Evolutionary conservation across 1,140 invertebrate species (phyloP), one percentile per base, ranked within the genome.

Genomic region (Goniozus legneri): DNA sequence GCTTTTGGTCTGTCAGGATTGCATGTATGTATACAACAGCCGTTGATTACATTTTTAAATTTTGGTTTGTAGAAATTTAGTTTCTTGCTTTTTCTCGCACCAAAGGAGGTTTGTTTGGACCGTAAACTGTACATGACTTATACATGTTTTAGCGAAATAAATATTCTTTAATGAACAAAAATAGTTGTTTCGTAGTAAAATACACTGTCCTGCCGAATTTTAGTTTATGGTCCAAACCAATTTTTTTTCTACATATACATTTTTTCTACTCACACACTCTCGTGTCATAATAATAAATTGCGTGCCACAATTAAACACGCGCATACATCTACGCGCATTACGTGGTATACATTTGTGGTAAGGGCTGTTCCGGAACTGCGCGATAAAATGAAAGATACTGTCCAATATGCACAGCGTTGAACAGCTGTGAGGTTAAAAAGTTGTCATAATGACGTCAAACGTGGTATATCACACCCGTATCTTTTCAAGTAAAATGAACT

Each of bases 1-100:
- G 79, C 83, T 18, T 83, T 87, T 69, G 88, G 89, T 22, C 75
- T 95, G 13, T 84, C 84, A 65, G 92, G 92, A 50, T 84, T 94
- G 61, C 88, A 92, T 75, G 90, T 92, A 77, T 77, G 83, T 79
- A 50, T 40, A n/a, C n/a, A n/a, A 21, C 38, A n/a, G n/a, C n/a
- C n/a, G n/a, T n/a, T n/a, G n/a, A n/a, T n/a, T n/a, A n/a, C n/a
- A n/a, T n/a, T n/a, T n/a, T n/a, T n/a, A n/a, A n/a, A n/a, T n/a
- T n/a, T n/a, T n/a, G n/a, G n/a, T n/a, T n/a, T n/a, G n/a, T n/a
- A n/a, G n/a, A n/a, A n/a, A n/a, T n/a, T n/a, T n/a, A n/a, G n/a
- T n/a, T n/a, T n/a, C n/a, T n/a, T n/a, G n/a, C n/a, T n/a, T n/a
- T n/a, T n/a, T n/a, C n/a, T n/a, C n/a, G n/a, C n/a, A n/a, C n/a